Conservation (phyloP, 2,113 vertebrate species). For the Eulacestoma nigropectus region DNA sequence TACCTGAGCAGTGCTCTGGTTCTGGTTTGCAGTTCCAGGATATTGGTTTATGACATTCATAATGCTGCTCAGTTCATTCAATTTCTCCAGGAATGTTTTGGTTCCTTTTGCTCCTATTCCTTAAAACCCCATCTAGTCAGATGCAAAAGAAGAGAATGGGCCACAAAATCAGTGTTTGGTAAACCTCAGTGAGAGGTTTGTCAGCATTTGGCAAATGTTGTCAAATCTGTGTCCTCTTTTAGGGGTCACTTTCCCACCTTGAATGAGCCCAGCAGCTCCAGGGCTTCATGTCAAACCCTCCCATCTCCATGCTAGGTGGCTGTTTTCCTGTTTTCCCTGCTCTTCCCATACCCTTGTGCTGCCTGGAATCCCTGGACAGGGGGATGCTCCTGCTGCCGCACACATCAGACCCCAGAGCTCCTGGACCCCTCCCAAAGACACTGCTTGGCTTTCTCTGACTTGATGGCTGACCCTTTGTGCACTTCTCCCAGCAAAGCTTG, state of each 20-base stretch:
- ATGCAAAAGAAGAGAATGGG: neutral
- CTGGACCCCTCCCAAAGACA: neutral
- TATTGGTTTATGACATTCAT: neutral
- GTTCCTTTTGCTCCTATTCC: neutral
- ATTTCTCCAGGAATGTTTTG: neutral
- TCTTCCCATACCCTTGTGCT: neutral
- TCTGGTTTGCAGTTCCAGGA: neutral
- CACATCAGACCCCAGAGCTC: neutral
- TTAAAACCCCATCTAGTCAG: neutral
- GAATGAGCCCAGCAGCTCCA: neutral
- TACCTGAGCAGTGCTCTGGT: neutral
- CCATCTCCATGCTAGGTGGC: neutral
- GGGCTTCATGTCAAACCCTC: neutral
- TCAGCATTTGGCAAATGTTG: neutral
- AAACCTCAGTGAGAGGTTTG: neutral
- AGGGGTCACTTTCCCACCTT: neutral
- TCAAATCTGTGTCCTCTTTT: neutral
- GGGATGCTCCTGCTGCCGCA: neutral
- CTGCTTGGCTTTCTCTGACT: neutral
- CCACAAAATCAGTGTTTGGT: neutral
- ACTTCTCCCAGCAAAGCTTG: neutral
- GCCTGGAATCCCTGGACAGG: neutral
- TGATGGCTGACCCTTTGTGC: neutral
- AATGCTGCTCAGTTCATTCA: neutral
- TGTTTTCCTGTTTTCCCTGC: neutral